Evolutionary conservation across 2,797 vertebrate species (phyloP).

Genomic region (Hapalemur alaotrensis): DNA sequence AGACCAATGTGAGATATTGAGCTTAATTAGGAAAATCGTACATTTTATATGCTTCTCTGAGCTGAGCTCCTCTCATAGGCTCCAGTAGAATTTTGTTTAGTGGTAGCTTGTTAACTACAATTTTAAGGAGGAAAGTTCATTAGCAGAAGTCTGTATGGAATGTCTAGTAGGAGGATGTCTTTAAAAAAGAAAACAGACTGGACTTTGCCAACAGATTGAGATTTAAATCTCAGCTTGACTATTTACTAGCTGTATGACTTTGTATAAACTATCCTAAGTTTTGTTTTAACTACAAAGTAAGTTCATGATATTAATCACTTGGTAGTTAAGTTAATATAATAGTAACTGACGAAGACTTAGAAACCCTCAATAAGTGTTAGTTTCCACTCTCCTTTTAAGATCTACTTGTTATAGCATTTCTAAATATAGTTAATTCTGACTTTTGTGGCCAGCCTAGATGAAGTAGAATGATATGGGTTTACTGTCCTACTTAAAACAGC

Average conservation of each 20-base stretch:
- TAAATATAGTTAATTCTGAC: background rate
- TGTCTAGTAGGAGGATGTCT: background rate
- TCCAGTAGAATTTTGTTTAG: background rate
- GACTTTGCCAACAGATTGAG: background rate
- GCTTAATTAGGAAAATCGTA: background rate
- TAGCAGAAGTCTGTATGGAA: background rate
- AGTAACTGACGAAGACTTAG: background rate
- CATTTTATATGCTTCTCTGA: background rate
- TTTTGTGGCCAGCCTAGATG: background rate
- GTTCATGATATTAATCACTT: background rate
- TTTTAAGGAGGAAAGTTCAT: background rate
- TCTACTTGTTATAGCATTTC: background rate
- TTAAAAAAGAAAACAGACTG: background rate
- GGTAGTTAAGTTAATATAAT: background rate
- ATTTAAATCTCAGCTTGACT: background rate
- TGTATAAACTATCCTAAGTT: background rate
- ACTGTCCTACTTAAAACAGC: background rate
- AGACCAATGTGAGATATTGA: background rate
- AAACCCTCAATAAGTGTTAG: background rate
- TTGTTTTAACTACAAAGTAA: background rate
- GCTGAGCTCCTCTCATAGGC: background rate
- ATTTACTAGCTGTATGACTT: background rate
- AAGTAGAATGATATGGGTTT: background rate
- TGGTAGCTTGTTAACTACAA: background rate
- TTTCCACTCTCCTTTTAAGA: background rate